Percentiles rank a stretch among this genome's conserved stretches.
These are phyloP conservation scores for Erythrocercus mccallii DNA, from an alignment of 2,113 vertebrate genomes.

Conservation along the genomic window DNA sequence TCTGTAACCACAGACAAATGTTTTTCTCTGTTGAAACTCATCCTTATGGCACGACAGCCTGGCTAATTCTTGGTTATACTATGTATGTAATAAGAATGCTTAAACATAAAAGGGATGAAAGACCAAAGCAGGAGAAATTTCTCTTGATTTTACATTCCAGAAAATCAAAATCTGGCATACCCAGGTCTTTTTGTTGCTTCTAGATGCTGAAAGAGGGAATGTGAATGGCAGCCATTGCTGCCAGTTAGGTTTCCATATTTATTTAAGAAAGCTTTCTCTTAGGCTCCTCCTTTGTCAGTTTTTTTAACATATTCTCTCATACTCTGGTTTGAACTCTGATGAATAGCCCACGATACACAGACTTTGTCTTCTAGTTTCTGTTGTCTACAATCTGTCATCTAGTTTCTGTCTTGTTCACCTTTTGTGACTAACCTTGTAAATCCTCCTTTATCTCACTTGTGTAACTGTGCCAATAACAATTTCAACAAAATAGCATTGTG, in stretches of 20 bases:
- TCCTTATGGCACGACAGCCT: constrained; percentile 44
- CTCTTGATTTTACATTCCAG: constrained; percentile 26
- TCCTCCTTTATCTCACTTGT: not conserved
- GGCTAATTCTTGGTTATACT: constrained; percentile 27
- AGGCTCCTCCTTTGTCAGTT: not conserved
- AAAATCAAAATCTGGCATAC: not conserved
- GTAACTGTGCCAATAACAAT: constrained; percentile 12
- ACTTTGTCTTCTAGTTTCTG: not conserved
- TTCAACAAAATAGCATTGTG: not conserved
- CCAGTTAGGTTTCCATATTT: not conserved
- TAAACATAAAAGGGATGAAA: constrained; percentile 34
- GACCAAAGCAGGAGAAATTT: constrained; percentile 59
- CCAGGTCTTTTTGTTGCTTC: not conserved
- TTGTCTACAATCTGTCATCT: not conserved
- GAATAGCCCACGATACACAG: not conserved
- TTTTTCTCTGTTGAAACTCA: constrained; percentile 71
- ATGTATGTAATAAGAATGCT: constrained; percentile 24
- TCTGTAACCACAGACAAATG: constrained; percentile 70
- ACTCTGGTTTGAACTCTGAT: not conserved
- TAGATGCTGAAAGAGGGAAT: not conserved
- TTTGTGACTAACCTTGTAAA: constrained; percentile 32
- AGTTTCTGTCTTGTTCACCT: constrained; percentile 7
- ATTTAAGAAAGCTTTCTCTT: not conserved
- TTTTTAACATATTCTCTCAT: not conserved
- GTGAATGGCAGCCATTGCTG: not conserved